Conservation (phyloP, 2,113 vertebrate species). For the Oreochromis aureus region DNA sequence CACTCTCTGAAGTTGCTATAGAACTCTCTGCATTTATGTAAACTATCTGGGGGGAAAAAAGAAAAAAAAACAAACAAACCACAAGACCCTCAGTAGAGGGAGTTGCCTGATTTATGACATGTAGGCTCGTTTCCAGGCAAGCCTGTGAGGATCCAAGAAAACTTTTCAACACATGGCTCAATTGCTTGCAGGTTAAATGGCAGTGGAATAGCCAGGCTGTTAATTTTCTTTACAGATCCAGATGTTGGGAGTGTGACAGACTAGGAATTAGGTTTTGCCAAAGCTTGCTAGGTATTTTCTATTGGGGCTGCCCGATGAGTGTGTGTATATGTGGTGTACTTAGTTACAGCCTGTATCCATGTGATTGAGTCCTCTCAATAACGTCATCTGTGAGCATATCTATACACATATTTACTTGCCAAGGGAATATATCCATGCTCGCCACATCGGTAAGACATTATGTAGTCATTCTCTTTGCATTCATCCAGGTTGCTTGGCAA, state of each 20-base stretch:
- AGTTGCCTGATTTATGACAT: slow-evolving; percentile 53
- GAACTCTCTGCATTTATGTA: slow-evolving; percentile 33
- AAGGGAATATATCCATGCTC: neutral
- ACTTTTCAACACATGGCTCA: slow-evolving; percentile 67
- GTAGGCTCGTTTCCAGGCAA: slow-evolving; percentile 26
- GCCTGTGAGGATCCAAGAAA: slow-evolving; percentile 45
- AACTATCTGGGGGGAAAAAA: neutral
- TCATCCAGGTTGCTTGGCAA: slow-evolving; percentile 29
- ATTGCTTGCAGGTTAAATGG: slow-evolving; percentile 69
- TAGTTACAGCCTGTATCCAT: neutral
- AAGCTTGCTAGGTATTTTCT: slow-evolving; percentile 13
- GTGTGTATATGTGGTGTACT: neutral
- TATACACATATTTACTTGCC: neutral
- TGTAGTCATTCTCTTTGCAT: neutral
- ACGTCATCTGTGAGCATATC: neutral
- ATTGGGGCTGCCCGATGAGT: neutral
- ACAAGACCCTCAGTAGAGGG: neutral
- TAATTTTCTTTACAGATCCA: slow-evolving; percentile 65
- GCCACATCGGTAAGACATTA: neutral
- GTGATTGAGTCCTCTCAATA: neutral
- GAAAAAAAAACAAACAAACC: neutral
- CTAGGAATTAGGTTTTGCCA: slow-evolving; percentile 36
- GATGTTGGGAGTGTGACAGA: slow-evolving; percentile 61
- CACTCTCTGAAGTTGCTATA: neutral
- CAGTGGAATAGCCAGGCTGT: slow-evolving; percentile 40